Conservation (phyloP, 2,888 invertebrate species). For the Drosophila limbata region DNA sequence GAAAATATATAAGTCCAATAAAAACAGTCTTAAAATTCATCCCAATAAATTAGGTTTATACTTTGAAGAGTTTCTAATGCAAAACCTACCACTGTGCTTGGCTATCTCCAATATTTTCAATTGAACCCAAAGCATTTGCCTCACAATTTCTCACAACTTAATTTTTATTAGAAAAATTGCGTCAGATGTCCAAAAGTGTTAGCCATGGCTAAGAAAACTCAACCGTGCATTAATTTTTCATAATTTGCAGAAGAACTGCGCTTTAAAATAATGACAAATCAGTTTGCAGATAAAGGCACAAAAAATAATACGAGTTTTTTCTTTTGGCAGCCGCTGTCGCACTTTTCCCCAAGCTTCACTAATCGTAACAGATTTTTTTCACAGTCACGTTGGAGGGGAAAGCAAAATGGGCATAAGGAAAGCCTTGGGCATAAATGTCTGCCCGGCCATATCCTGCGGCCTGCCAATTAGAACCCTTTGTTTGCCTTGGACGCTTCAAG, state of each 20-base stretch:
- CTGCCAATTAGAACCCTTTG: conserved; percentile 82
- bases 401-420: conserved; percentile 38
- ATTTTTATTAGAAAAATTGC: conserved; percentile 39
- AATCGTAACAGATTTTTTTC: conserved; percentile 83
- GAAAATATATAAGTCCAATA: no score
- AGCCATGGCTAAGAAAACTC: conserved; percentile 5
- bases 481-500: conserved; percentile 57
- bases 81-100: conserved; percentile 5
- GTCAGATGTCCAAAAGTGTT: conserved; percentile 39
- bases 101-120: conserved; percentile 5
- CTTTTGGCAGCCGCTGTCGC: conserved; percentile 51
- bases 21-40: no score
- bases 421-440: conserved; percentile 68
- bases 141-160: conserved; percentile 23
- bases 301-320: conserved; percentile 51
- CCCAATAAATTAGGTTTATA: no score
- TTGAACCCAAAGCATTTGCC: conserved; percentile 16
- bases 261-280: conserved; percentile 84
- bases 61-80: not conserved
- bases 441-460: conserved; percentile 71
- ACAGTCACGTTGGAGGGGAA: conserved; percentile 59
- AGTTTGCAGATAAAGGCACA: conserved; percentile 77
- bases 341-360: conserved; percentile 75
- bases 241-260: conserved; percentile 56
- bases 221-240: conserved; percentile 64